Evolutionary conservation across 2,888 invertebrate genomes (phyloP), one percentile per base, ranked within the genome.

Genomic region (Brachynemurus nebulosus): DNA sequence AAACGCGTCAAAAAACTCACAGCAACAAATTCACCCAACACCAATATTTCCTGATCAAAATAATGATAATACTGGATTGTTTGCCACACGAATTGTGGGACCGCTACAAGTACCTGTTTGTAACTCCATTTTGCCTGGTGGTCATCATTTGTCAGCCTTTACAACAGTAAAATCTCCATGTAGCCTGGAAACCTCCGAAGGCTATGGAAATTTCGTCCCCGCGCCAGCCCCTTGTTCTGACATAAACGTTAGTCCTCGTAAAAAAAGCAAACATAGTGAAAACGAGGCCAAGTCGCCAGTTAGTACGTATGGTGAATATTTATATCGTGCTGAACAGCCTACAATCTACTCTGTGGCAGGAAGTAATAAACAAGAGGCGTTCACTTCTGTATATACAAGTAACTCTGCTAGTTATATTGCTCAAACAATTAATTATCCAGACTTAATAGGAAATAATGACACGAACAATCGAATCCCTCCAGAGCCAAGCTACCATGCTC

Each of bases 341-440:
- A 80, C 80, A 27, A 82, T 82, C 58, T 82, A 82, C 59, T 82
- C 82, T 2, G 78, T 82, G 14, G 82, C 82, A 39, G 82, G 81
- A 38, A 72, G 70, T 51, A 80, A 81, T 64, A 71, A 78, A 45
- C 74, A 78, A 60, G 76, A 79, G 52, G 71, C 74, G 44, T 81
- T 79, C 55, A 80, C 81, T n/a, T 79, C 78, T 40, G 80, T 82
- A 7, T 81, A 81, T 60, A 80, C 81, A 14, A 77, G 76, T 47
- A 76, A 78, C 40, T 71, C 75, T 53, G 72, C 76, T 39, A 71
- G 73, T 52, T 72, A 74, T 52, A 64, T 66, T 3, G 69, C 72
- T 49, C 74, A 78, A 61, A 72, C 75, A 45, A 70, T 71, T 50
- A 72, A 70, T 63, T 79, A 79, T 66, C 78, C 80, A 47, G 80